Percentiles rank a stretch among this genome's conserved stretches.
Conservation (phyloP, 2,113 vertebrate species). For the Cephalopholis sonnerati region DNA sequence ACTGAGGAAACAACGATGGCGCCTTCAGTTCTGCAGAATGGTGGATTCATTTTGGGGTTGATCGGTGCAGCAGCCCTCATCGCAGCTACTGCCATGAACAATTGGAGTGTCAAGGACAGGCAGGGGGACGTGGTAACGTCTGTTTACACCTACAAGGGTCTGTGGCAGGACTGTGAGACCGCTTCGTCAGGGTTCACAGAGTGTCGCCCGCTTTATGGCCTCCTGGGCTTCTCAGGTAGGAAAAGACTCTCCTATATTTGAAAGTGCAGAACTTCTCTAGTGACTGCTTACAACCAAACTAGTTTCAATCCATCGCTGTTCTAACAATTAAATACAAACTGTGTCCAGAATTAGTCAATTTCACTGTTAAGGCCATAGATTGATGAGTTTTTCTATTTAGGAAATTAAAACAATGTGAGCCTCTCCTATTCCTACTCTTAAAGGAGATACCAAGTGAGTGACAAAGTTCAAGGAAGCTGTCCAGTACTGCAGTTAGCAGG, state of each 20-base stretch:
- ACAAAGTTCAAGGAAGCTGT: too few species aligned
- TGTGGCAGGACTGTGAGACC: constrained; percentile 93
- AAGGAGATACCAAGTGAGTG: too few species aligned
- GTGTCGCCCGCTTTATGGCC: constrained; percentile 91
- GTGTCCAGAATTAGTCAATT: background rate
- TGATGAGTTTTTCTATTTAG: background rate
- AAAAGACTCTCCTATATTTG: background rate
- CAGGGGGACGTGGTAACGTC: constrained; percentile 89
- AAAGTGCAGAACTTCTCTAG: background rate
- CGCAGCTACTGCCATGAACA: constrained; percentile 88
- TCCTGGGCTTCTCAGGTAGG: constrained; percentile 93
- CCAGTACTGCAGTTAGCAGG: background rate
- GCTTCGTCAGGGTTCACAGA: constrained; percentile 90
- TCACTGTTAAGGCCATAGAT: background rate
- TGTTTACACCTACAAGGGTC: constrained; percentile 90
- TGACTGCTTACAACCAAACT: background rate
- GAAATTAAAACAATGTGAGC: background rate
- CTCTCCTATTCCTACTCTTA: background rate
- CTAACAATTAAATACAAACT: background rate
- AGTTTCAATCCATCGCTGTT: background rate
- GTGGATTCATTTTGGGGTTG: constrained; percentile 75
- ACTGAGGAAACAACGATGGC: constrained; percentile 80
- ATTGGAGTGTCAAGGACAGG: constrained; percentile 91
- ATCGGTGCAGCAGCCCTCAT: constrained; percentile 86
- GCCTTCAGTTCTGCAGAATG: constrained; percentile 86